Conservation (phyloP, 2,888 invertebrate genomes). For the Argyresthia goedartella region DNA sequence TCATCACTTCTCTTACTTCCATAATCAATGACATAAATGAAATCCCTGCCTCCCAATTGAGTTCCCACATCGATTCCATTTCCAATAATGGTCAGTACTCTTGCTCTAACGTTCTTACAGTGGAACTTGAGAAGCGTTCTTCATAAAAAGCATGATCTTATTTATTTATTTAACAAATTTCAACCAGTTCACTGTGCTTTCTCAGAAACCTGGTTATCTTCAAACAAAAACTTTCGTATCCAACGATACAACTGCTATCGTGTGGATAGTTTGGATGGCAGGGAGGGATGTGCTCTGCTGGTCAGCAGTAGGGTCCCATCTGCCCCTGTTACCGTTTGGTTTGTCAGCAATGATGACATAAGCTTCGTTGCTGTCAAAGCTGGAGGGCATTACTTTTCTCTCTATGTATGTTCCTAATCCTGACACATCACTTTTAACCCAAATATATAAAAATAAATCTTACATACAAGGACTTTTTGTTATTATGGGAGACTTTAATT, state of each 20-base stretch:
- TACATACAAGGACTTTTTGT: not conserved
- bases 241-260: not conserved
- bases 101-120: not conserved
- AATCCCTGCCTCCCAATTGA: not conserved
- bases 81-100: no score
- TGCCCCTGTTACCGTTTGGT: not conserved
- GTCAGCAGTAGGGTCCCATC: not conserved
- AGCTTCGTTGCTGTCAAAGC: conserved; percentile 2
- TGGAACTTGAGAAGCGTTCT: conserved; percentile 3
- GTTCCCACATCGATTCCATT: not conserved
- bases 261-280: not conserved
- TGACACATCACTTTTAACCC: not conserved
- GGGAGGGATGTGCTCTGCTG: not conserved
- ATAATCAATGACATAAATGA: not conserved
- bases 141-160: conserved; percentile 4
- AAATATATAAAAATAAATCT: not conserved
- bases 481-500: conserved; percentile 6
- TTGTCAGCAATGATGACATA: not conserved
- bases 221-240: not conserved
- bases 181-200: not conserved
- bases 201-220: conserved; percentile 5
- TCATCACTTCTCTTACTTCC: not conserved
- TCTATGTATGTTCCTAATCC: conserved; percentile 5
- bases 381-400: conserved; percentile 1
- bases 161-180: not conserved